Evolutionary conservation across 2,797 vertebrate genomes (phyloP), one percentile per base, ranked within the genome.

Genomic region (Ctenopoma multispine): DNA sequence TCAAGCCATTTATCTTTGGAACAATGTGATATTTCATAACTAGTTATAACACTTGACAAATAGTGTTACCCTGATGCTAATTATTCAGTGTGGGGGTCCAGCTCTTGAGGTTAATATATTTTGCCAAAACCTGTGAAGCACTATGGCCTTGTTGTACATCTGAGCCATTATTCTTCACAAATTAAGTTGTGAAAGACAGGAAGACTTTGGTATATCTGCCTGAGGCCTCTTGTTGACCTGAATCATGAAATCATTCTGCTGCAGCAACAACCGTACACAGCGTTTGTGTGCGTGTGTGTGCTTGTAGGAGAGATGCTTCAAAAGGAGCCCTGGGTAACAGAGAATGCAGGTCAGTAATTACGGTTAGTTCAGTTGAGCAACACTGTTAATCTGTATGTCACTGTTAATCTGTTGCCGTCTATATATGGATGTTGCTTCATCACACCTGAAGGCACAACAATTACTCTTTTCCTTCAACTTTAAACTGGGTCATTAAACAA

Each of bases 201-300:
- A 83, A 79, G 87, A 81, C 74, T 90, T 88, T 84, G 80, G 77
- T 91, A 79, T 74, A 66, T 81, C 55, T 44, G 91, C 93, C 91
- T 4, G 47, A 53, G 90, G 92, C 85, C 31, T 81, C 67, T 80
- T 90, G 90, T 92, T 94, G 92, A 93, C 93, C 93, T 92, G 90
- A 92, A 94, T 93, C 81, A 84, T 87, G 69, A 82, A 92, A 90
- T 90, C 78, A 85, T 79, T 87, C 75, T 81, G 81, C 87, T 78
- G 81, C 86, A 73, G 75, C 80, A 84, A 79, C 69, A 83, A 60
- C 59, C 12, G 76, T 55, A 51, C 20, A 13, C 46, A 44, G 36
- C 67, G 34, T 70, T 58, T n/a, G 51, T 55, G 59, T 62, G 56
- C 57, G 74, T 72, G 69, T 60, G 44, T 63, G 61, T 44, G 31